Evolutionary conservation across 2,113 vertebrate species (phyloP).

Genomic region (Vulpes lagopus): DNA sequence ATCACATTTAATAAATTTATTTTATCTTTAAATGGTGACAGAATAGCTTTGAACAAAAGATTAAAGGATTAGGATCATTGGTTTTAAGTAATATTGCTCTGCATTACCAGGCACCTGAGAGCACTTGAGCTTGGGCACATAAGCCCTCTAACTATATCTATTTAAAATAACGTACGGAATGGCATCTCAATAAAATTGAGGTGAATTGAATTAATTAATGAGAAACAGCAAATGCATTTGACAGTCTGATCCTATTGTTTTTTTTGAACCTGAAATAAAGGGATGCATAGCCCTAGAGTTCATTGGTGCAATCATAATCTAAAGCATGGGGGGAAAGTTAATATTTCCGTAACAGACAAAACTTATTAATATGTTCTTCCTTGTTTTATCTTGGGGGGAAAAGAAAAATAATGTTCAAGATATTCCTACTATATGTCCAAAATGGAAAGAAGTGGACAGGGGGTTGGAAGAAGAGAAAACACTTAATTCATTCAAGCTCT

Average conservation of each 20-base stretch:
- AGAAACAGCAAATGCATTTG: neutral
- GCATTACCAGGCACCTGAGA: neutral
- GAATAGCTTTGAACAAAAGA: neutral
- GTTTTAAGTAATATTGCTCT: neutral
- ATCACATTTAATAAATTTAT: neutral
- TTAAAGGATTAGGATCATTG: neutral
- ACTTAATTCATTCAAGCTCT: conserved; percentile 51
- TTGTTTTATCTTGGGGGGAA: neutral
- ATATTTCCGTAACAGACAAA: neutral
- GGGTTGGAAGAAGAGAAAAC: neutral
- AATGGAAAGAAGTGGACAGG: neutral
- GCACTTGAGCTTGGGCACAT: neutral
- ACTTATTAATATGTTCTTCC: neutral
- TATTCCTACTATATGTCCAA: neutral
- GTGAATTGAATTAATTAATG: neutral
- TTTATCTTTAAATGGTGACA: neutral
- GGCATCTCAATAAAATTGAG: neutral
- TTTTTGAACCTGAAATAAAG: conserved; percentile 17
- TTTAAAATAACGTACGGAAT: neutral
- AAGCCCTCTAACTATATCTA: neutral
- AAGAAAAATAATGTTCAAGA: neutral
- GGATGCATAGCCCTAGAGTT: neutral
- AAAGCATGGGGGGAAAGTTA: neutral
- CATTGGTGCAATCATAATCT: neutral
- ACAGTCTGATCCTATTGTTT: neutral